Conservation (phyloP, 2,888 invertebrate species). For the Polyommatus iphigenia region DNA sequence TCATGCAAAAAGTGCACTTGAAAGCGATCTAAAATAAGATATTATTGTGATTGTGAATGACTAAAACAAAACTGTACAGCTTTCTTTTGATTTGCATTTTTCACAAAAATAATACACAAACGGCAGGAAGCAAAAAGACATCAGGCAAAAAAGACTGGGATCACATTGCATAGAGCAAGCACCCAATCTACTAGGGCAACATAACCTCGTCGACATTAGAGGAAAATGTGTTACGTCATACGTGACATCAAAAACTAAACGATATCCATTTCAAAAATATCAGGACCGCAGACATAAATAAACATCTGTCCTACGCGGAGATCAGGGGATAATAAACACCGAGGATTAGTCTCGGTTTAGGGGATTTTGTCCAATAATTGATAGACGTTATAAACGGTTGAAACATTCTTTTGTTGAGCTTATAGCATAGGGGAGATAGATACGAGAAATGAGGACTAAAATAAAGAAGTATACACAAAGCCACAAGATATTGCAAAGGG, state of each 20-base stretch:
- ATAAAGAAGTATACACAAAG: no score
- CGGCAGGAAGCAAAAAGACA: background rate
- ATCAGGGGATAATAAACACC: slow-evolving; percentile 68
- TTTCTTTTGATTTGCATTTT: background rate
- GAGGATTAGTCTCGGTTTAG: slow-evolving; percentile 51
- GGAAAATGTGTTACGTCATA: background rate
- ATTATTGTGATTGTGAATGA: background rate
- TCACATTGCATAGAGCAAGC: background rate
- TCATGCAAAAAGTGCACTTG: background rate
- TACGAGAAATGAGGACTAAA: background rate
- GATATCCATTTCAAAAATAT: background rate
- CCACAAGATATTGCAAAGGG: slow-evolving; percentile 28
- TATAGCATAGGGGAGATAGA: slow-evolving; percentile 28
- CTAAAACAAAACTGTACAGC: background rate
- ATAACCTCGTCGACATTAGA: slow-evolving; percentile 38
- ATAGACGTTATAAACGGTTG: slow-evolving; percentile 38
- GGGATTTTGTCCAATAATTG: slow-evolving; percentile 42
- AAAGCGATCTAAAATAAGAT: slow-evolving; percentile 18
- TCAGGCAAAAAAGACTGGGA: background rate
- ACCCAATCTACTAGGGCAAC: slow-evolving; percentile 28
- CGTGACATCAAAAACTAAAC: background rate
- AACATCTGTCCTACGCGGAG: slow-evolving; percentile 60
- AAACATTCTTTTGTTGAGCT: slow-evolving; percentile 36
- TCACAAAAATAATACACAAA: background rate
- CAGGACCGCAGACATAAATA: slow-evolving; percentile 54